These are phyloP conservation scores for Cisticola juncidis DNA, from an alignment of 2,113 vertebrate species.

Conservation along the genomic window DNA sequence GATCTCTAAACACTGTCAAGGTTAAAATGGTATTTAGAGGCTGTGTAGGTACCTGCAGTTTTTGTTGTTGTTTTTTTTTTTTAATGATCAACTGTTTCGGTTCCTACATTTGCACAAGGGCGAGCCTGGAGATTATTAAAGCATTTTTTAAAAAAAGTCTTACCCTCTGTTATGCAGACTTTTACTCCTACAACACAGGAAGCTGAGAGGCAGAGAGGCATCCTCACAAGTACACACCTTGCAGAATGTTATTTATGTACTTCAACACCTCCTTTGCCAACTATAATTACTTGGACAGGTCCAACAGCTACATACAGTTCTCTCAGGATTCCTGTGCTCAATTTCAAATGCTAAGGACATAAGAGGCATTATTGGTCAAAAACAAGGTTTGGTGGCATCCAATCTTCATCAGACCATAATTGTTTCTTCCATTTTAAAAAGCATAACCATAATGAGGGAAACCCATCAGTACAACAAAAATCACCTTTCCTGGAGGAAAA, in stretches of 20 bases:
- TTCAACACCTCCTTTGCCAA: neutral
- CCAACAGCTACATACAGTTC: neutral
- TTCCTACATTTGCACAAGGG: neutral
- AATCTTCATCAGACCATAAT: neutral
- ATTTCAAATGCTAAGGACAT: neutral
- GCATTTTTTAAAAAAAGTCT: neutral
- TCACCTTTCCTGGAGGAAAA: neutral
- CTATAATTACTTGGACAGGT: neutral
- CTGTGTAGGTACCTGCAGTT: neutral
- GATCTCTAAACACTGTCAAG: neutral
- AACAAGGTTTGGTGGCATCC: neutral
- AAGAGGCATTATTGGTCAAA: neutral
- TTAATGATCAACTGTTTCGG: neutral
- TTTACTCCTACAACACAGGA: slow-evolving; percentile 19
- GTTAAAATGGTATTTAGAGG: neutral
- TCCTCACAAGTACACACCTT: neutral
- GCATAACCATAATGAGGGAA: neutral
- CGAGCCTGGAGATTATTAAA: neutral
- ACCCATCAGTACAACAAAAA: neutral
- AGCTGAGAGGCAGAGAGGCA: neutral
- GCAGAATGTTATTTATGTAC: neutral
- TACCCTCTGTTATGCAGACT: neutral
- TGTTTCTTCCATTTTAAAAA: neutral
- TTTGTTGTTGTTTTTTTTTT: neutral
- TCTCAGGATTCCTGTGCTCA: neutral